Percentiles rank a stretch among this genome's conserved stretches.
Evolutionary conservation across 2,888 invertebrate species (phyloP).

Genomic region (Caenorhabditis sp.): DNA sequence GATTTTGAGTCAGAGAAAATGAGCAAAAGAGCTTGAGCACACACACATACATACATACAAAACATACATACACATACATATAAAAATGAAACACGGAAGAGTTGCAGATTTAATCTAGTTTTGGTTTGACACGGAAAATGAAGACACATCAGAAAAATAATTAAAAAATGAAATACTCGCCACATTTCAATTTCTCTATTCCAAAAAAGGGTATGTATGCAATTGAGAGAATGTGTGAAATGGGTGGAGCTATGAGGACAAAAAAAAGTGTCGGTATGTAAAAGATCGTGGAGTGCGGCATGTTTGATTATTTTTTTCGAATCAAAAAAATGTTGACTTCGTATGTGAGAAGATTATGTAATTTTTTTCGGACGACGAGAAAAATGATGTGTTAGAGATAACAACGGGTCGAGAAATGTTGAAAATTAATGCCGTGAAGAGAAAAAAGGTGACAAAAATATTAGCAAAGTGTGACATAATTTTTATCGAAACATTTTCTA

Average conservation of each 20-base stretch:
- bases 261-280: no score
- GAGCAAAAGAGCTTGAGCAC: neutral
- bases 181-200: no score
- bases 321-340: neutral
- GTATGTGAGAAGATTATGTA: neutral
- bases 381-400: neutral
- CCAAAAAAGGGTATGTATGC: no score
- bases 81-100: slow-evolving; percentile 1
- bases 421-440: slow-evolving; percentile 24
- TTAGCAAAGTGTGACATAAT: no score
- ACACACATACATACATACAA: neutral
- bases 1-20: neutral
- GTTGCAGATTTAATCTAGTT: neutral
- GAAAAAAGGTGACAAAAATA: no score
- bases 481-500: no score
- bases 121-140: neutral
- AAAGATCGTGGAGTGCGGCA: no score
- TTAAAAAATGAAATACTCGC: no score
- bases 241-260: slow-evolving; percentile 17
- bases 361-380: neutral
- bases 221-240: slow-evolving; percentile 12
- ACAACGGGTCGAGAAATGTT: slow-evolving; percentile 7
- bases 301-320: neutral
- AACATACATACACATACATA: neutral
- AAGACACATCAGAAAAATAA: neutral